Conservation (phyloP, 2,797 vertebrate genomes). For the Psittacula echo region DNA sequence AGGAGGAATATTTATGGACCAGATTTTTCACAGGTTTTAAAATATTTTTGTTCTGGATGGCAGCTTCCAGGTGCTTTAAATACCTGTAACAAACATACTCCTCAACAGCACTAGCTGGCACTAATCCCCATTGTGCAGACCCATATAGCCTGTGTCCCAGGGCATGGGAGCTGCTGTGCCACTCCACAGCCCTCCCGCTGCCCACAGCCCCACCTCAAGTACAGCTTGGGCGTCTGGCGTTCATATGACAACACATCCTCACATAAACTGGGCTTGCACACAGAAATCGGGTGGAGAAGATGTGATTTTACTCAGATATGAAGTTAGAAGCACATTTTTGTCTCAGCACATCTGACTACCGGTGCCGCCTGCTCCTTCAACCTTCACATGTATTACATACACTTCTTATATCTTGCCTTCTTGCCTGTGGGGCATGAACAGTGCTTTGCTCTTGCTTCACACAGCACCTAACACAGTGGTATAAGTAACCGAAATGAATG, state of each 20-base stretch:
- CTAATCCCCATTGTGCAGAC: neutral
- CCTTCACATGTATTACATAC: neutral
- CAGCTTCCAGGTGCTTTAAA: neutral
- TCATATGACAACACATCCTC: neutral
- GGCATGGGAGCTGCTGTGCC: neutral
- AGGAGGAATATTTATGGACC: neutral
- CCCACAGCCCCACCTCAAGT: neutral
- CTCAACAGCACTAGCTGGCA: neutral
- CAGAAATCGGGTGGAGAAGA: neutral
- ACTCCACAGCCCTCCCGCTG: neutral
- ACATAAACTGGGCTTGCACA: fast-evolving
- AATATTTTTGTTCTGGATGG: neutral
- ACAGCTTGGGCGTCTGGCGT: neutral
- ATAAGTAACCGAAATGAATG: constrained; percentile 38
- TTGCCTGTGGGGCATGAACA: neutral
- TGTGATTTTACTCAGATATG: neutral
- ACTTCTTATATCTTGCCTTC: neutral
- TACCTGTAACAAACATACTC: neutral
- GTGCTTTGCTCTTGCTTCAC: constrained; percentile 34
- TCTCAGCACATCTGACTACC: neutral
- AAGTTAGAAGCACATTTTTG: neutral
- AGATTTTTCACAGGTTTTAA: neutral
- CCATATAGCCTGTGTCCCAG: fast-evolving
- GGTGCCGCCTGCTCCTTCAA: neutral
- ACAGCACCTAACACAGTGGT: neutral